Evolutionary conservation across 2,888 invertebrate genomes (phyloP).

Genomic region (Hipparchia semele): DNA sequence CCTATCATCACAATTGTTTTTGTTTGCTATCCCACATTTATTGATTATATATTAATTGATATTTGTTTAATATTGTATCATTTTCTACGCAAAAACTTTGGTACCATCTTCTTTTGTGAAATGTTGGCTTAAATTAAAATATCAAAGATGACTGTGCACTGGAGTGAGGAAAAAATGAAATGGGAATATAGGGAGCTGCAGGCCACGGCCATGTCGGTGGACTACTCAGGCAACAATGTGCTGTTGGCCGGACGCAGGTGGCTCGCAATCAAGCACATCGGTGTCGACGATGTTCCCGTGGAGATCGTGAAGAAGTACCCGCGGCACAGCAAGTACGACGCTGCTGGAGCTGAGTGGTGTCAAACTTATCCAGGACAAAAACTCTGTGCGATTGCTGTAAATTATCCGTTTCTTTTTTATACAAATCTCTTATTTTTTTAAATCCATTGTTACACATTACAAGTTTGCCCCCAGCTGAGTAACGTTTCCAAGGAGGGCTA

Average conservation of each 20-base stretch:
- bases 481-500: too few relatives aligned
- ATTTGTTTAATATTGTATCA: constrained; percentile 12
- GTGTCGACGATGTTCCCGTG: constrained; percentile 86
- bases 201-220: constrained; percentile 97
- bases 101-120: neutral
- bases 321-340: constrained; percentile 96
- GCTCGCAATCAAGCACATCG: constrained; percentile 89
- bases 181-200: constrained; percentile 93
- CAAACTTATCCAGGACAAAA: constrained; percentile 90
- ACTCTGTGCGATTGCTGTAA: constrained; percentile 94
- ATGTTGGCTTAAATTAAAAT: constrained; percentile 19
- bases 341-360: constrained; percentile 96
- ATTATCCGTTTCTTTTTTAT: constrained; percentile 23
- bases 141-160: constrained; percentile 70
- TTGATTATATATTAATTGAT: neutral
- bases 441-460: too few relatives aligned
- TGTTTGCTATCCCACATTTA: neutral
- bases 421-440: neutral
- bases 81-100: constrained; percentile 1
- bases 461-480: too few relatives aligned
- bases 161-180: constrained; percentile 80
- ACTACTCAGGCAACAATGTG: constrained; percentile 92
- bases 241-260: constrained; percentile 92
- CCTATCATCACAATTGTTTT: too few relatives aligned
- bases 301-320: constrained; percentile 90